Evolutionary conservation across 2,888 invertebrate genomes (phyloP).

Genomic region (Malthinus seriepunctatus): DNA sequence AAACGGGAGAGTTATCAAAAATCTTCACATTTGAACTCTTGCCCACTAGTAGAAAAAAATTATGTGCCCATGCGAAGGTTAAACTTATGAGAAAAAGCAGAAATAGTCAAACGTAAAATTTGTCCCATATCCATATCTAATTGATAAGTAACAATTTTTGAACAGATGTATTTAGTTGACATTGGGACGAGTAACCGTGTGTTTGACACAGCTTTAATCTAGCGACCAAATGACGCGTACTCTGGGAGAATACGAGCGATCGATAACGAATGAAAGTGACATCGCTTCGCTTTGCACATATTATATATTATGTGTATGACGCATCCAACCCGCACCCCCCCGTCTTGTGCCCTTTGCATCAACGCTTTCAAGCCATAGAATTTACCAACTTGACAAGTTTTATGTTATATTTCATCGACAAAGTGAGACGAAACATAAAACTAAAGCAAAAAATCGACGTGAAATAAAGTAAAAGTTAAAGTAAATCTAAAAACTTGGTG

Average conservation of each 20-base stretch:
- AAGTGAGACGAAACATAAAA: background rate
- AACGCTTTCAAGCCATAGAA: background rate
- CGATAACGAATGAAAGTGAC: conserved; percentile 33
- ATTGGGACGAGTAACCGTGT: conserved; percentile 1
- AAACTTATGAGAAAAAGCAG: too few species aligned
- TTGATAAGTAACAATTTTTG: conserved; percentile 1
- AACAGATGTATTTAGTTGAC: conserved; percentile 7
- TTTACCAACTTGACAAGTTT: background rate
- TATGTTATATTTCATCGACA: background rate
- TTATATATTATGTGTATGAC: conserved; percentile 20
- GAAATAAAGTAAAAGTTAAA: background rate
- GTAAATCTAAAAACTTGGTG: background rate
- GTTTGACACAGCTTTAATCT: conserved; percentile 10
- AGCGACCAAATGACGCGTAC: conserved; percentile 16
- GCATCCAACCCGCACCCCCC: conserved; percentile 16
- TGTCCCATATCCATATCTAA: background rate
- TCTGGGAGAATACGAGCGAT: conserved; percentile 17
- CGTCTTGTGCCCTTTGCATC: background rate
- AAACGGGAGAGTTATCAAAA: too few species aligned
- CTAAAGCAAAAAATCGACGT: background rate
- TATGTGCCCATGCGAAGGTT: too few species aligned
- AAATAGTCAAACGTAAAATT: too few species aligned
- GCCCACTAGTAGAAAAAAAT: too few species aligned
- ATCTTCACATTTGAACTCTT: too few species aligned
- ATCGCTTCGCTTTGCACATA: conserved; percentile 28